Evolutionary conservation across 1,140 invertebrate species (phyloP).

Genomic region (Orchesella cincta): DNA sequence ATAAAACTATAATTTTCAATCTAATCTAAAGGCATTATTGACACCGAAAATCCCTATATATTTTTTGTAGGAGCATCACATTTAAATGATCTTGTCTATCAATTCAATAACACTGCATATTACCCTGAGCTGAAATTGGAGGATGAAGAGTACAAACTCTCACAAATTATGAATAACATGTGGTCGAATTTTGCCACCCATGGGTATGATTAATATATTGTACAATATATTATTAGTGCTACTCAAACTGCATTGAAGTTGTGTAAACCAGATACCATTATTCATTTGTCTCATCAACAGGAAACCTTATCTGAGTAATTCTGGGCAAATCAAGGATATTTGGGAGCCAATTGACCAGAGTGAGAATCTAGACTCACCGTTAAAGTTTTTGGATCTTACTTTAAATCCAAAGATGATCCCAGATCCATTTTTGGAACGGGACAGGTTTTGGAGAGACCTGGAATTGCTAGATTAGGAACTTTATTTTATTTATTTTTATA

Average conservation of each 20-base stretch:
- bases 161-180: conserved; percentile 41
- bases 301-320: background rate
- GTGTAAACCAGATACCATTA: background rate
- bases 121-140: conserved; percentile 36
- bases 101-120: conserved; percentile 44
- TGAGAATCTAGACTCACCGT: background rate
- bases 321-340: background rate
- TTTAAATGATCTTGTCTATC: conserved; percentile 46
- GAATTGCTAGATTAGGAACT: background rate
- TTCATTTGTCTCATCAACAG: too few relatives aligned
- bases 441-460: conserved; percentile 25
- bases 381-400: conserved; percentile 8
- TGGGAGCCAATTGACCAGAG: conserved; percentile 4
- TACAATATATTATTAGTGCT: too few relatives aligned
- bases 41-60: background rate
- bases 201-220: conserved; percentile 40
- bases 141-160: conserved; percentile 43
- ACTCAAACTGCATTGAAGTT: too few relatives aligned
- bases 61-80: conserved; percentile 41
- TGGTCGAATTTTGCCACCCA: conserved; percentile 49
- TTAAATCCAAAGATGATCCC: conserved; percentile 18
- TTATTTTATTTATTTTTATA: background rate
- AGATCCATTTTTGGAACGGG: conserved; percentile 12
- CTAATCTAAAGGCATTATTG: background rate
- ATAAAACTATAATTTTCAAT: background rate